These are phyloP conservation scores for Diglossa brunneiventris DNA, from an alignment of 2,113 vertebrate species.

Conservation along the genomic window DNA sequence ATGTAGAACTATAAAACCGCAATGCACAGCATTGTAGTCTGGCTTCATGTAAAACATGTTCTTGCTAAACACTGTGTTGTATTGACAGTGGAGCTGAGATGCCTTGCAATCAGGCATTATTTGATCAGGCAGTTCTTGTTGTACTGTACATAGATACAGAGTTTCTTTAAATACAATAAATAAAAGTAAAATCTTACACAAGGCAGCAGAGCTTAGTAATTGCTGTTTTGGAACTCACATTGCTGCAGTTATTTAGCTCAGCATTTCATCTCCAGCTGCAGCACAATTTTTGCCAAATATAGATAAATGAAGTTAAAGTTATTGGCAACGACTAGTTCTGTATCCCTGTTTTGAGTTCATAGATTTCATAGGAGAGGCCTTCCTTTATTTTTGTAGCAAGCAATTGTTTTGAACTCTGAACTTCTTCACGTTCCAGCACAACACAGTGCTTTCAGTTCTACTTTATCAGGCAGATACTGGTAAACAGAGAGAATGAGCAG, in stretches of 20 bases:
- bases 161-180: conserved; percentile 75
- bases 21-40: background rate
- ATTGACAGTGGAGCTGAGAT: background rate
- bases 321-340: conserved; percentile 74
- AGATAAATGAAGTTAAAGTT: conserved; percentile 86
- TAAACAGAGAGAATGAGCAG: background rate
- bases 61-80: background rate
- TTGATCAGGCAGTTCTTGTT: conserved; percentile 37
- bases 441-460: background rate
- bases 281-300: conserved; percentile 83
- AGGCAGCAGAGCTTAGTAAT: conserved; percentile 74
- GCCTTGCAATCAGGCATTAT: conserved; percentile 15
- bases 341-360: conserved; percentile 76
- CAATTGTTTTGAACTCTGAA: conserved; percentile 32
- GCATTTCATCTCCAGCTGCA: conserved; percentile 83
- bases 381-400: conserved; percentile 57
- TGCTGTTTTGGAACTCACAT: conserved; percentile 79
- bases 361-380: conserved; percentile 68
- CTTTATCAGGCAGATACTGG: conserved; percentile 16
- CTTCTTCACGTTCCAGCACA: background rate
- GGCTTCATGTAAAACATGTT: background rate
- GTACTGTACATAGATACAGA: conserved; percentile 55
- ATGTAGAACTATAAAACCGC: background rate
- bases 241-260: conserved; percentile 78
- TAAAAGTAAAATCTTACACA: conserved; percentile 75